Conservation (phyloP, 2,888 invertebrate species). For the Bedellia somnulentella region DNA sequence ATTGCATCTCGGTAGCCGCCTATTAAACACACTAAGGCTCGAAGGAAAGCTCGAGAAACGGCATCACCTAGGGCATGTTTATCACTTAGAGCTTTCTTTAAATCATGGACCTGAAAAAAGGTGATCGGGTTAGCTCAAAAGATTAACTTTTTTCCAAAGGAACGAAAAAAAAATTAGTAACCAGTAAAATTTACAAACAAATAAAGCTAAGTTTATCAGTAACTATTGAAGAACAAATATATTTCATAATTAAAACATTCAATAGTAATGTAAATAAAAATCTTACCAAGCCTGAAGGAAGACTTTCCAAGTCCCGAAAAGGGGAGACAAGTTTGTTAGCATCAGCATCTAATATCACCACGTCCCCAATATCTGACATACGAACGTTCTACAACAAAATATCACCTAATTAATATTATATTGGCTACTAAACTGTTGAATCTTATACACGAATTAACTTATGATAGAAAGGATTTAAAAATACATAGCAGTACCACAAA, state of each 20-base stretch:
- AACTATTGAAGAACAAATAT: background rate
- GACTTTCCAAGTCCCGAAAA: slow-evolving; percentile 84
- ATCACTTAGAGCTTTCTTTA: slow-evolving; percentile 76
- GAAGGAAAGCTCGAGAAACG: slow-evolving; percentile 88
- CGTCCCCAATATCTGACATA: slow-evolving; percentile 87
- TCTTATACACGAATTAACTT: no score
- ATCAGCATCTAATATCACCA: slow-evolving; percentile 93
- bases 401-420: no score
- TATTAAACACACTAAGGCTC: slow-evolving; percentile 89
- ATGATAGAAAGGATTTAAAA: no score
- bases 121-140: background rate
- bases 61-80: slow-evolving; percentile 85
- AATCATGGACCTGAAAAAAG: slow-evolving; percentile 64
- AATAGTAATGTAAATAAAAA: no score
- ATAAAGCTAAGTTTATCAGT: background rate
- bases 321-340: slow-evolving; percentile 82
- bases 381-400: slow-evolving; percentile 68
- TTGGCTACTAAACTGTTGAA: no score
- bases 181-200: no score
- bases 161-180: no score
- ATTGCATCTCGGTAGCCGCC: slow-evolving; percentile 94
- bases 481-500: no score
- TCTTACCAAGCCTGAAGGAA: slow-evolving; percentile 88
- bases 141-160: background rate
- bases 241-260: no score